Evolutionary conservation across 2,113 vertebrate genomes (phyloP).

Genomic region (Gambusia holbrooki): DNA sequence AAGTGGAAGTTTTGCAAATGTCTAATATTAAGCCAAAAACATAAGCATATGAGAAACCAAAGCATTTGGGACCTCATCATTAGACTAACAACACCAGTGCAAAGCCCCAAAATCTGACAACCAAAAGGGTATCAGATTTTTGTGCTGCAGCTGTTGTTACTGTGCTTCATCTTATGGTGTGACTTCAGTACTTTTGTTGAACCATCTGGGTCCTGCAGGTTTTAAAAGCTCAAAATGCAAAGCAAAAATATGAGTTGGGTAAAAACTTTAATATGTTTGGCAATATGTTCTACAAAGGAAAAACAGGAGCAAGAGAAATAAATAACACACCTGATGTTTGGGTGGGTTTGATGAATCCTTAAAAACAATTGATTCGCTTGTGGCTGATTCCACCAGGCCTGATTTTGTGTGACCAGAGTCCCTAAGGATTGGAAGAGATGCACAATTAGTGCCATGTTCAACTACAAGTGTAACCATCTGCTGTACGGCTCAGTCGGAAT

Average conservation of each 20-base stretch:
- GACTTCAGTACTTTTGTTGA: too few species aligned
- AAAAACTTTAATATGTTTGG: not conserved
- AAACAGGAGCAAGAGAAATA: not conserved
- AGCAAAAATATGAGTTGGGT: not conserved
- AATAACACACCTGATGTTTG: conserved; percentile 38
- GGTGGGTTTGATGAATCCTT: not conserved
- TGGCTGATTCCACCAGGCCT: rapidly evolving
- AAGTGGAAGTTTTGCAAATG: too few species aligned
- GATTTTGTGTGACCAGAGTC: not conserved
- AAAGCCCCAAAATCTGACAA: too few species aligned
- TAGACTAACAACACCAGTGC: too few species aligned
- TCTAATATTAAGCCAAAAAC: not conserved
- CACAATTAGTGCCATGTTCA: not conserved
- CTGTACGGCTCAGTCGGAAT: not conserved
- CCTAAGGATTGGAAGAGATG: conserved; percentile 25
- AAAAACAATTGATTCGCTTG: conserved; percentile 6
- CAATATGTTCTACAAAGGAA: not conserved
- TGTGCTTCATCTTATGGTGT: too few species aligned
- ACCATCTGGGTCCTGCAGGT: too few species aligned
- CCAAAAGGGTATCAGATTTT: too few species aligned
- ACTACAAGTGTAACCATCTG: not conserved
- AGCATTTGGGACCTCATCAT: too few species aligned
- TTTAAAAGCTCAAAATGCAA: not conserved
- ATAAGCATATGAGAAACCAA: not conserved
- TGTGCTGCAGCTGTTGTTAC: too few species aligned